Evolutionary conservation across 2,888 invertebrate genomes (phyloP), one percentile per base, ranked within the genome.

Genomic region (Noctua fimbriata): DNA sequence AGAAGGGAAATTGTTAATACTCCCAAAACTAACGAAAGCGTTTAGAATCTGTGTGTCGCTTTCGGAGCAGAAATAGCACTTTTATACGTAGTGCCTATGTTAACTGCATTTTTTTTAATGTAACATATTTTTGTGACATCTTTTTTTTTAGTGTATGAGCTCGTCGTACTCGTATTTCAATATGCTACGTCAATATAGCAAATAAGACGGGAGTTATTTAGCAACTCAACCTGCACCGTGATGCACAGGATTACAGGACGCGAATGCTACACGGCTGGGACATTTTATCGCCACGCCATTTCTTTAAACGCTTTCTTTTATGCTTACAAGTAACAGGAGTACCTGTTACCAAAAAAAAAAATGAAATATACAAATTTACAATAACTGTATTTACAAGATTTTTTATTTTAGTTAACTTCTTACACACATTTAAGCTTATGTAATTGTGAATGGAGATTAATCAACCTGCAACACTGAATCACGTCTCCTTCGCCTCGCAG

Each of bases 111-210:
- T 55, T 36, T 55, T 24, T 28, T 4, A 18, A 60, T 47, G 41
- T 28, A 21, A 9, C 14, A 3, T 14, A 44, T 44, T 44, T 41
- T 16, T 21, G 12, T 69, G 14, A 9, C 5, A 21, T 47, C 12
- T 84, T 87, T 88, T 83, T 76, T 94, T 95, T 78, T 94, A 96
- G 95, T 88, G 93, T 44, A 92, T 95, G 89, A 94, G 91, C 83
- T 90, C 93, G 12, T 87, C 95, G 2, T 96, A 95, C 83, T 92
- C 95, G 0, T 95, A 95, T 82, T 95, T 95, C 83, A 96, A 95
- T 70, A 94, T 95, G 92, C 81, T 96, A 70, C 90, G 94, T 5
- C 95, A 95, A 77, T 94, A 94, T 82, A 92, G 88, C 74, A 82
- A 90, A 21, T 69, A 72, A 52, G 41, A 32, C 1, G 21, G 28